These are phyloP conservation scores for Incurvaria masculella DNA, from an alignment of 2,888 invertebrate species.

Conservation along the genomic window DNA sequence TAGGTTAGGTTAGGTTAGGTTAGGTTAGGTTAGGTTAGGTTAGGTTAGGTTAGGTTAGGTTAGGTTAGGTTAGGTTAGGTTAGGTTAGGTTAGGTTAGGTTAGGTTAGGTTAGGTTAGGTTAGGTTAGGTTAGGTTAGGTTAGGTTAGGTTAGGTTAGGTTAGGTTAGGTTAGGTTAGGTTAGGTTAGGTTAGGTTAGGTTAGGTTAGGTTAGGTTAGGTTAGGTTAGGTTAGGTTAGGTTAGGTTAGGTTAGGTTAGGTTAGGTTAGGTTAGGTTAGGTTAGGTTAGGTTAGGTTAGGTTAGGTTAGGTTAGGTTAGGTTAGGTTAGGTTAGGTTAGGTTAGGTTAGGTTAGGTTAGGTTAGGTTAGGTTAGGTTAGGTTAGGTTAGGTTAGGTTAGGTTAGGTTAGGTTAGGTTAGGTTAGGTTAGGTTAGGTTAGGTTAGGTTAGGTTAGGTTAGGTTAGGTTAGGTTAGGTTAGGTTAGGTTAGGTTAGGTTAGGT, in stretches of 20 bases:
- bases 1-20: too few species aligned
- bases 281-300: slow-evolving; percentile 4
- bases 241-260: slow-evolving; percentile 8
- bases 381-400: slow-evolving; percentile 3
- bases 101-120: too few species aligned
- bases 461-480: slow-evolving; percentile 3
- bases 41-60: too few species aligned
- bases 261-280: slow-evolving; percentile 9
- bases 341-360: slow-evolving; percentile 3
- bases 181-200: too few species aligned
- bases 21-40: too few species aligned
- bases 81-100: too few species aligned
- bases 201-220: too few species aligned
- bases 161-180: too few species aligned
- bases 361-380: slow-evolving; percentile 3
- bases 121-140: too few species aligned
- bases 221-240: too few species aligned
- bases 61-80: too few species aligned
- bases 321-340: slow-evolving; percentile 3
- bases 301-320: slow-evolving; percentile 3
- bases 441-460: slow-evolving; percentile 3
- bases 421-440: slow-evolving; percentile 3
- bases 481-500: slow-evolving; percentile 3
- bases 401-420: slow-evolving; percentile 3
- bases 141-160: too few species aligned